phyloP scores from a whole-genome alignment of 64 coral and sea anemone species.

The Stichodactyla helianthus region DNA sequence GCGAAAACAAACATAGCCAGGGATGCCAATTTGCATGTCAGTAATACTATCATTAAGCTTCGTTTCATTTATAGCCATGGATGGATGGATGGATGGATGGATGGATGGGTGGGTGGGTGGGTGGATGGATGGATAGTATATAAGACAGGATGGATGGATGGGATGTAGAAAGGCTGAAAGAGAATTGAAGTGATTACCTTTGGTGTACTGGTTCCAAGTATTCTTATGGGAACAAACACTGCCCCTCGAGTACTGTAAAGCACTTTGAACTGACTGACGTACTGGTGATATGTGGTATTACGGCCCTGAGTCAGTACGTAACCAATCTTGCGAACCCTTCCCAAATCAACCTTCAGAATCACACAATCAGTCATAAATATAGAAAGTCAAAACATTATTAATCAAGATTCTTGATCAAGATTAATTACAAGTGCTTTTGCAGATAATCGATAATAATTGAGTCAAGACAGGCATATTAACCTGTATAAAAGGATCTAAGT shows the following conservation, averaged over 20 bases:
- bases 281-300: conserved; percentile 9
- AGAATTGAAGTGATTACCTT: background rate
- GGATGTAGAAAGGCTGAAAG: too few relatives aligned
- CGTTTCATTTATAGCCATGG: too few relatives aligned
- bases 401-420: background rate
- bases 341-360: conserved; percentile 38
- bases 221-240: background rate
- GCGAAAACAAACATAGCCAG: too few relatives aligned
- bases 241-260: background rate
- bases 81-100: too few relatives aligned
- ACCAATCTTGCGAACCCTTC: background rate
- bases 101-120: too few relatives aligned
- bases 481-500: background rate
- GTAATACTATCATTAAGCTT: too few relatives aligned
- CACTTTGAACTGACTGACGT: conserved; percentile 18
- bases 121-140: too few relatives aligned
- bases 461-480: background rate
- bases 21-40: too few relatives aligned
- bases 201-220: background rate
- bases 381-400: background rate
- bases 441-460: too few relatives aligned
- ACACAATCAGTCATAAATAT: background rate
- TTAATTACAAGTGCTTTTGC: too few relatives aligned
- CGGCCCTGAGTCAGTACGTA: conserved; percentile 43
- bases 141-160: too few relatives aligned